Base-by-base conservation (phyloP, 2,113 vertebrate genomes). In the Damaliscus lunatus region DNA sequence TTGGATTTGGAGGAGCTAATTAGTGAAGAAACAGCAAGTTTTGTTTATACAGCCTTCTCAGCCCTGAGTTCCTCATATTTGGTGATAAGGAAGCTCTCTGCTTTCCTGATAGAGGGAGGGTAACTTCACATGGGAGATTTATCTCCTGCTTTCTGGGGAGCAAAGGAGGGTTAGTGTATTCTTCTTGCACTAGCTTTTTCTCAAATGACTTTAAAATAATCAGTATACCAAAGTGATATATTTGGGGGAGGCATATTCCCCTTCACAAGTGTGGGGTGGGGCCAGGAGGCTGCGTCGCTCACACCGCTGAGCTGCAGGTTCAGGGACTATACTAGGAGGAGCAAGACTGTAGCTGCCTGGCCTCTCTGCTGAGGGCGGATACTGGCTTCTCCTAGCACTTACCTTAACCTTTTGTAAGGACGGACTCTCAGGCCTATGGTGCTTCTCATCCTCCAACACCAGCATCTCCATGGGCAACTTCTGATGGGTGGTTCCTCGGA, bases 341-440 rank as follows among this genome's bases (percentile, higher is more conserved):
- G 53, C 14, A 2, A 55, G 77, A 27, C 74, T 52, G 9, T 12
- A 9, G 10, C 9, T 29, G 7, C 85, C 40, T 60, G 13, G 19
- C 40, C 21, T 6, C 46, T 31, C 21, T 27, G 43, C 81, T 23
- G 53, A 74, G 52, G 16, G 0, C 8, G 23, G 71, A 81, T 5
- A 15, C 1, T 21, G 64, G 21, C 6, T 3, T 78, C 31, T 50
- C 31, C 36, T 19, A 14, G 3, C 31, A 11, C 95, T 98, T 93
- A 99, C 99, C 99, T 99, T 99, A 46, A 99, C 50, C 7, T 98
- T 98, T 52, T 98, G 97, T 0, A 99, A 36, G 14, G 96, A 97
- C 16, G 91, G 36, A 90, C 98, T 98, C 64, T 97, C 90, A 43
- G 97, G 92, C 3, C 98, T 98, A 0, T 43, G 89, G 74, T 1